Base-by-base conservation (phyloP, 2,797 vertebrate species). In the Notolepis coatsorum region DNA sequence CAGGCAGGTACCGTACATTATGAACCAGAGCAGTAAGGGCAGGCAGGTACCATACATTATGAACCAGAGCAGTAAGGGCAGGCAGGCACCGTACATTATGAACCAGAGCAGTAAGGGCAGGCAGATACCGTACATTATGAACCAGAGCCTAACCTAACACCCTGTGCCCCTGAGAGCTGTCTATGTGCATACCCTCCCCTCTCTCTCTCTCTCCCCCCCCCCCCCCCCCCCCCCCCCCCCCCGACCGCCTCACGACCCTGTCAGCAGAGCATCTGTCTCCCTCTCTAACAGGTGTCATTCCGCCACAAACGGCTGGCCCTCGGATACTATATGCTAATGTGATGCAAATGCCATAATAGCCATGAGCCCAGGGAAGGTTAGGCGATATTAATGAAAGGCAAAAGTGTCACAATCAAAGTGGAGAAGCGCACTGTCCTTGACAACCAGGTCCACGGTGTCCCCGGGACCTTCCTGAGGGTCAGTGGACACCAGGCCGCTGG, bases 331-430 rank as follows among this genome's bases (percentile, higher is more conserved):
- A 87, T 89, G 85, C 68, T 79, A 88, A 88, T 88, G 17, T 38
- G 48, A 81, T 82, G 86, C 77, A 82, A 84, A 89, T 85, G 68
- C 17, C 37, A 73, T 54, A n/a, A 68, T 65, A 77, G 51, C 81
- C n/a, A n/a, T 74, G 60, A 81, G 82, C 79, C 71, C n/a, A n/a
- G n/a, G n/a, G 72, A 74, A 84, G 79, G 75, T 81, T 76, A 86
- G 28, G 50, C 71, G n/a, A 71, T 80, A 75, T 80, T 78, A 84
- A 87, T 87, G 79, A 79, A 71, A 81, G 65, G 57, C 43, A 65
- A 71, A n/a, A 75, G 71, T 51, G 53, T 71, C 60, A 46, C 69
- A 69, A 71, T 81, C 77, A 79, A 76, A n/a, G 69, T 23, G 46
- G 39, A 69, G 69, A 71, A 68, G 58, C 60, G 47, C 48, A 15